phyloP scores from a whole-genome alignment of 2,797 vertebrate species.

The Odontamblyopus lacepedii region DNA sequence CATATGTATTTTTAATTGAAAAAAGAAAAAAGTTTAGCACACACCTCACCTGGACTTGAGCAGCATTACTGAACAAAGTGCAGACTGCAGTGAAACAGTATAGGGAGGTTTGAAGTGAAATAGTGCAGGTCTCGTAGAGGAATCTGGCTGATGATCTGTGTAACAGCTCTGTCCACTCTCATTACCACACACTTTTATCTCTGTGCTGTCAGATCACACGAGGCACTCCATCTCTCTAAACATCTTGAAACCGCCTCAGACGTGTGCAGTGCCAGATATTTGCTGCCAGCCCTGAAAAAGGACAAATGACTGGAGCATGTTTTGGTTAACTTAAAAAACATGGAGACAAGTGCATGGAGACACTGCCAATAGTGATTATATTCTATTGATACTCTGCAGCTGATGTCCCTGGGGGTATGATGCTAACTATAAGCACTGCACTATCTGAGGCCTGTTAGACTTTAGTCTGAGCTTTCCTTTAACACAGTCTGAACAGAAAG shows the following conservation, averaged over 20 bases:
- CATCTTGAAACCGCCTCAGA: conserved; percentile 68
- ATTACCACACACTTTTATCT: conserved; percentile 68
- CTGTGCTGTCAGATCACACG: conserved; percentile 48
- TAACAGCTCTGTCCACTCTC: conserved; percentile 65
- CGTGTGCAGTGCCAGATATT: conserved; percentile 50
- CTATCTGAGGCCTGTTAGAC: too few species aligned
- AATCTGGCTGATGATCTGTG: conserved; percentile 69
- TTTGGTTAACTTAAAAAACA: conserved; percentile 44
- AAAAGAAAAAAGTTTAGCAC: too few species aligned
- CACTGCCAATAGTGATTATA: background rate
- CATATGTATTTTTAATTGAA: background rate
- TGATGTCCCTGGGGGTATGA: too few species aligned
- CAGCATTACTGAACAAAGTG: conserved; percentile 9
- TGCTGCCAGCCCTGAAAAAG: conserved; percentile 56
- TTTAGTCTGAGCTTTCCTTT: too few species aligned
- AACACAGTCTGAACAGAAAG: too few species aligned
- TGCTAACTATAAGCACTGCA: too few species aligned
- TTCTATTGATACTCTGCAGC: background rate
- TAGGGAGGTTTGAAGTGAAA: conserved; percentile 32
- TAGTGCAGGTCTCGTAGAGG: conserved; percentile 50
- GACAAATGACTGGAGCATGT: conserved; percentile 54
- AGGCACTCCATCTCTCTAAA: conserved; percentile 60
- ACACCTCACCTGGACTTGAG: background rate
- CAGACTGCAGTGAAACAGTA: conserved; percentile 7
- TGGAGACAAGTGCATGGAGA: conserved; percentile 28